Percentiles rank a stretch among this genome's conserved stretches.
These are phyloP conservation scores for Elymnias hypermnestra DNA, from an alignment of 1,140 invertebrate species.

Conservation along the genomic window DNA sequence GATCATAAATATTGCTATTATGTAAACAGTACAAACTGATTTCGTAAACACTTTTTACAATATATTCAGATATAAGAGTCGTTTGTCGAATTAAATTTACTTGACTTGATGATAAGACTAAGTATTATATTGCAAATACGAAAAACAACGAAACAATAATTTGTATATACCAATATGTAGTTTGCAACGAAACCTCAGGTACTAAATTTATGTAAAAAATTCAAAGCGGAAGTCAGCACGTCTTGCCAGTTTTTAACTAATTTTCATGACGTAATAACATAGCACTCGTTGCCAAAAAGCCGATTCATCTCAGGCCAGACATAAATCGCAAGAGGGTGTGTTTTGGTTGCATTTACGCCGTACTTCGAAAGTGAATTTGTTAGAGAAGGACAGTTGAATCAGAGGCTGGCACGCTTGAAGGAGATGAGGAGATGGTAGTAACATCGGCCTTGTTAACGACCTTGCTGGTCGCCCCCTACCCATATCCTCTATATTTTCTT, in stretches of 20 bases:
- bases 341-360: conserved; percentile 47
- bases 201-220: background rate
- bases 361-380: conserved; percentile 50
- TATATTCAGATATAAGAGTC: too few species aligned
- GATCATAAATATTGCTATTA: conserved; percentile 10
- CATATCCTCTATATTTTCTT: conserved; percentile 42
- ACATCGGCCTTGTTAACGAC: conserved; percentile 55
- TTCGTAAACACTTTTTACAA: background rate
- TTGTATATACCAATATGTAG: too few species aligned
- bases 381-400: conserved; percentile 29
- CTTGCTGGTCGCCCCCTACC: conserved; percentile 47
- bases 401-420: conserved; percentile 20
- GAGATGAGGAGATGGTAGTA: conserved; percentile 50
- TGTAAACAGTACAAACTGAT: background rate
- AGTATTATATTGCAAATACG: too few species aligned
- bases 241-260: conserved; percentile 12
- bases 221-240: conserved; percentile 7
- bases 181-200: too few species aligned
- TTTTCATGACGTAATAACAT: conserved; percentile 17
- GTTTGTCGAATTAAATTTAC: too few species aligned
- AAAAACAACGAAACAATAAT: too few species aligned
- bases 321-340: conserved; percentile 30
- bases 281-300: conserved; percentile 17
- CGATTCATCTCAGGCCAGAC: conserved; percentile 24
- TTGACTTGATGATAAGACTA: too few species aligned